phyloP scores from a whole-genome alignment of 2,797 vertebrate species.

The Syngnathus acus region DNA sequence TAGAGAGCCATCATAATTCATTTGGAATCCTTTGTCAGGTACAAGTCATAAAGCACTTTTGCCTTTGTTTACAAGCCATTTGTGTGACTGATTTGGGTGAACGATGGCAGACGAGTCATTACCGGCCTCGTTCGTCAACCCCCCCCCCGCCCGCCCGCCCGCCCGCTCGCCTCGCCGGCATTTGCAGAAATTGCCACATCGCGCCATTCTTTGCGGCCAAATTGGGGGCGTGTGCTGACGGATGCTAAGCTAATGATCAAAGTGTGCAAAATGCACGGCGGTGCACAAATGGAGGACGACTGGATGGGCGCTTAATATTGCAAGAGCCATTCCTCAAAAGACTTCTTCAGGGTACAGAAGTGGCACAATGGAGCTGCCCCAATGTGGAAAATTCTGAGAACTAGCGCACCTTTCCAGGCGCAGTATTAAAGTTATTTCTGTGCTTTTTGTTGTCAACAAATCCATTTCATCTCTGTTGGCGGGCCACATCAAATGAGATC shows the following conservation, averaged over 20 bases:
- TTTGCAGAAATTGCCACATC: neutral
- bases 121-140: neutral
- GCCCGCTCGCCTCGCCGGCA: neutral
- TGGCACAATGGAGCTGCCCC: neutral
- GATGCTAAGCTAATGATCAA: conserved; percentile 41
- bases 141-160: neutral
- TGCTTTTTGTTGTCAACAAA: too few species aligned
- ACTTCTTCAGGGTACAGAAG: neutral
- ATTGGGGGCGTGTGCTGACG: conserved; percentile 9
- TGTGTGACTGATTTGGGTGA: neutral
- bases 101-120: neutral
- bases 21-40: neutral
- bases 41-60: neutral
- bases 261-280: conserved; percentile 35
- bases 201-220: neutral
- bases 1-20: neutral
- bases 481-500: neutral
- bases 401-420: too few species aligned
- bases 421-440: too few species aligned
- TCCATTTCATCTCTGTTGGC: neutral
- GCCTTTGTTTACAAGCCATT: neutral
- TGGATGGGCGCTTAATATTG: conserved; percentile 65
- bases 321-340: conserved; percentile 35
- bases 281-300: conserved; percentile 58
- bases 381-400: too few species aligned